Conservation (phyloP, 1,140 invertebrate genomes). For the Penaeus indicus region DNA sequence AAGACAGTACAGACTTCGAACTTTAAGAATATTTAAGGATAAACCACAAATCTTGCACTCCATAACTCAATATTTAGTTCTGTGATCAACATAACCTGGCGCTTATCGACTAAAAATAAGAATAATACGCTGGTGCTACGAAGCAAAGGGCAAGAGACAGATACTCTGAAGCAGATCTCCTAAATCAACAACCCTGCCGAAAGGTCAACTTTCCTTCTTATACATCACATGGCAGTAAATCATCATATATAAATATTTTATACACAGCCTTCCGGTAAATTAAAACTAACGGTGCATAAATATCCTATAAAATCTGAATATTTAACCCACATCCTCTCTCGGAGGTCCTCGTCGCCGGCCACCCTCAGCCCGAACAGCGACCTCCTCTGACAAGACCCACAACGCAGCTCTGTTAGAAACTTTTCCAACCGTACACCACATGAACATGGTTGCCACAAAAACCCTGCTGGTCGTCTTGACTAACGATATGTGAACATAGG, state of each 20-base stretch:
- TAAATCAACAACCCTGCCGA: not conserved
- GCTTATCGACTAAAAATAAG: no score
- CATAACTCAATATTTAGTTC: no score
- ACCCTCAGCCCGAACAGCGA: no score
- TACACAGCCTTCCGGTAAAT: constrained; percentile 43
- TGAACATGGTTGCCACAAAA: constrained; percentile 59
- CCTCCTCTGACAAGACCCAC: not conserved
- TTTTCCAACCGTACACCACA: constrained; percentile 10
- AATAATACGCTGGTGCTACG: no score
- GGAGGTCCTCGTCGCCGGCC: no score
- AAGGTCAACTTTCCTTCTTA: not conserved
- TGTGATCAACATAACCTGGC: no score
- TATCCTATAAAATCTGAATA: constrained; percentile 53
- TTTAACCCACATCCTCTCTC: not conserved
- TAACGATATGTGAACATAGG: constrained; percentile 64
- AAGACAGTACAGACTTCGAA: no score
- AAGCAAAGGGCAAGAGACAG: no score
- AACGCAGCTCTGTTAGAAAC: not conserved
- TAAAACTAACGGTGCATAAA: constrained; percentile 59
- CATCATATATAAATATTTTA: constrained; percentile 18
- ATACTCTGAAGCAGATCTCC: no score
- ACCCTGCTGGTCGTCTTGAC: constrained; percentile 53
- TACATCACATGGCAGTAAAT: not conserved
- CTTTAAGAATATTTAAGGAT: no score
- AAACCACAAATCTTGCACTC: no score